Evolutionary conservation across 2,797 vertebrate genomes (phyloP).

Genomic region (Falco novaeseelandiae): DNA sequence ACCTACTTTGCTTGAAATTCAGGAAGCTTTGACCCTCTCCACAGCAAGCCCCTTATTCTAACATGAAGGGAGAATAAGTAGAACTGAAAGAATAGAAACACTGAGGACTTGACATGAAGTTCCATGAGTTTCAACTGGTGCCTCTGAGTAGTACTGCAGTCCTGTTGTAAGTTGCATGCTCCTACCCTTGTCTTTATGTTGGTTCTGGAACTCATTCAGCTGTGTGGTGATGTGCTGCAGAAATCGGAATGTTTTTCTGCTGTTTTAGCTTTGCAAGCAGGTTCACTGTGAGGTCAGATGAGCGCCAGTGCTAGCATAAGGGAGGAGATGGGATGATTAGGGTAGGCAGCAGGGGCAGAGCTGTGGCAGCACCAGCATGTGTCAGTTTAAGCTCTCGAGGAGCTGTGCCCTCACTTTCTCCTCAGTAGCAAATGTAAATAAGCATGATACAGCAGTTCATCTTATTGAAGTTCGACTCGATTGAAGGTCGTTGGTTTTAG

Average conservation of each 20-base stretch:
- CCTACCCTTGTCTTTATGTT: background rate
- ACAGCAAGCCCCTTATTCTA: background rate
- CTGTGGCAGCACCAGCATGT: background rate
- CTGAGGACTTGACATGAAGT: background rate
- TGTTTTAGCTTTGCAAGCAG: conserved; percentile 14
- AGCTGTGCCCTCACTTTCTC: background rate
- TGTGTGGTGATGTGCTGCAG: background rate
- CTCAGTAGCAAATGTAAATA: background rate
- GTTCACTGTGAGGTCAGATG: background rate
- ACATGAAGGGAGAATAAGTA: background rate
- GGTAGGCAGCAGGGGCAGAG: background rate
- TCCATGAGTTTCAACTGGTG: background rate
- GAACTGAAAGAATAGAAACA: background rate
- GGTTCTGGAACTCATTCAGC: background rate
- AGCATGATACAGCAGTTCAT: background rate
- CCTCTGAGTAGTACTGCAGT: background rate
- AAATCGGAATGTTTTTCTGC: conserved; percentile 10
- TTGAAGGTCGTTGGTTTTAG: background rate
- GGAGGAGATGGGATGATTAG: background rate
- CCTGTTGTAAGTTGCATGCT: background rate
- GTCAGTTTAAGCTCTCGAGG: background rate
- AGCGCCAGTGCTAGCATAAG: background rate
- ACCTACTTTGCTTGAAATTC: background rate
- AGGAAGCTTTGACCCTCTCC: background rate
- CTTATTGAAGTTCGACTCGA: background rate